Evolutionary conservation across 1,140 invertebrate species (phyloP).

Genomic region (Bombus soroeensis): DNA sequence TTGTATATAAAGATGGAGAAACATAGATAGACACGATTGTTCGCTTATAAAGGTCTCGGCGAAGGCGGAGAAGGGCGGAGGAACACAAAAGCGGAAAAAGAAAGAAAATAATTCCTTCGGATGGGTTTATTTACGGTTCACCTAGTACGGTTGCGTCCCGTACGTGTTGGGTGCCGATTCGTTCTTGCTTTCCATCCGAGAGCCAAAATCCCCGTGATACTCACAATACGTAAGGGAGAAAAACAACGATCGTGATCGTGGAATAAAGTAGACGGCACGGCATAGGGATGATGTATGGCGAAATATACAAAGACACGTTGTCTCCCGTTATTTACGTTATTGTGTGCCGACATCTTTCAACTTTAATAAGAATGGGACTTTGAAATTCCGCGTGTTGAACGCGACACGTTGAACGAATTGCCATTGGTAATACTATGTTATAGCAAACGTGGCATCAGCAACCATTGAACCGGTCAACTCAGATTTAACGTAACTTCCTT

Average conservation of each 20-base stretch:
- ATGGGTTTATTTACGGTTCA: slow-evolving; percentile 65
- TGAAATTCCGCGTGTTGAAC: slow-evolving; percentile 44
- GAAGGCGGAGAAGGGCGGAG: background rate
- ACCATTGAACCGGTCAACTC: background rate
- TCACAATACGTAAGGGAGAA: slow-evolving; percentile 48
- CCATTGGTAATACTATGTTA: slow-evolving; percentile 25
- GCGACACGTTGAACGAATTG: slow-evolving; percentile 31
- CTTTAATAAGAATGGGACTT: slow-evolving; percentile 43
- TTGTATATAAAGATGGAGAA: background rate
- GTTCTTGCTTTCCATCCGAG: slow-evolving; percentile 50
- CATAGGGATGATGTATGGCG: slow-evolving; percentile 53
- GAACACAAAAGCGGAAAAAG: slow-evolving; percentile 11
- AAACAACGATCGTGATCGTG: slow-evolving; percentile 53
- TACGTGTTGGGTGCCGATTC: slow-evolving; percentile 54
- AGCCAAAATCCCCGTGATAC: slow-evolving; percentile 49
- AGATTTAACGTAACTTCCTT: background rate
- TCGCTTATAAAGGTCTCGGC: background rate
- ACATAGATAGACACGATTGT: background rate
- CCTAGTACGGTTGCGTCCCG: slow-evolving; percentile 50
- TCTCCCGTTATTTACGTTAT: slow-evolving; percentile 55
- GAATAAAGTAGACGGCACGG: slow-evolving; percentile 51
- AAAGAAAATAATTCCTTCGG: slow-evolving; percentile 61
- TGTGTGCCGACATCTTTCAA: slow-evolving; percentile 37
- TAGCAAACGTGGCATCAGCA: background rate
- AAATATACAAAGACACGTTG: slow-evolving; percentile 56